These are phyloP conservation scores for Armadillidium nasatum DNA, from an alignment of 1,140 invertebrate genomes.

Conservation along the genomic window DNA sequence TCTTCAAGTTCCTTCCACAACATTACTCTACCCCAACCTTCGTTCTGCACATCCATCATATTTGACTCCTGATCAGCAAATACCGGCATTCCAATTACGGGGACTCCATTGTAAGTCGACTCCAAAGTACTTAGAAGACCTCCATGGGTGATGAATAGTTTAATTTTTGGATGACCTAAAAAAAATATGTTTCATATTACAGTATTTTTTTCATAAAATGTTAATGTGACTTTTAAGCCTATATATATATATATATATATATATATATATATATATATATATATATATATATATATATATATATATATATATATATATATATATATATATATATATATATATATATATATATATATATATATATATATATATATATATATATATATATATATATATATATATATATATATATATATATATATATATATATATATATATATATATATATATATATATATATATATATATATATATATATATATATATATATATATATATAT, in stretches of 20 bases:
- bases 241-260: background rate
- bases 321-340: slow-evolving; percentile 19
- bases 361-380: background rate
- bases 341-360: slow-evolving; percentile 13
- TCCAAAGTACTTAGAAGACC: slow-evolving; percentile 31
- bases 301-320: slow-evolving; percentile 22
- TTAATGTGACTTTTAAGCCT: background rate
- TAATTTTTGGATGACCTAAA: slow-evolving; percentile 38
- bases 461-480: slow-evolving; percentile 21
- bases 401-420: slow-evolving; percentile 18
- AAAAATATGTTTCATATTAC: no score
- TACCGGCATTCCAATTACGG: slow-evolving; percentile 28
- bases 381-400: slow-evolving; percentile 21
- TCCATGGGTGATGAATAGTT: slow-evolving; percentile 35
- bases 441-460: slow-evolving; percentile 14
- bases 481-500: slow-evolving; percentile 21
- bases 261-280: slow-evolving; percentile 8
- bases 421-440: slow-evolving; percentile 16
- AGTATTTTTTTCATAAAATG: background rate
- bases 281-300: slow-evolving; percentile 13
- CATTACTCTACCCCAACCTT: slow-evolving; percentile 53
- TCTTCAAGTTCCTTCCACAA: slow-evolving; percentile 23
- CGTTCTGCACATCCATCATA: slow-evolving; percentile 47
- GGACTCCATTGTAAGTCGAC: slow-evolving; percentile 27
- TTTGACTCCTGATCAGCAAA: slow-evolving; percentile 25